These are phyloP conservation scores for Chirona hameri DNA, from an alignment of 2,888 invertebrate species.

Conservation along the genomic window DNA sequence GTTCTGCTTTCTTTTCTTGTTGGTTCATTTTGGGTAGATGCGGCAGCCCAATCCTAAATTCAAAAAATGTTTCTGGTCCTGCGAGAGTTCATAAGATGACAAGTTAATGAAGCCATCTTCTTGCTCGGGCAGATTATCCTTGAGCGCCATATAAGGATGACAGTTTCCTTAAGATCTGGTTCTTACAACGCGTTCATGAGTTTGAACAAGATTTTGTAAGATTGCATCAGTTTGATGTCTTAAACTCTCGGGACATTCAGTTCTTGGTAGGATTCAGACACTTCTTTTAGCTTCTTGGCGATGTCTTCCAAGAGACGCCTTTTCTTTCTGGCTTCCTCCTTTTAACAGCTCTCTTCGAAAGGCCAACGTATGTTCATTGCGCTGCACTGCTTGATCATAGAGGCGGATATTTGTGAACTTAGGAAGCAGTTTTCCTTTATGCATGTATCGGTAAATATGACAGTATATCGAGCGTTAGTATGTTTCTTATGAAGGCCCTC, in stretches of 20 bases:
- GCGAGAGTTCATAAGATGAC: not conserved
- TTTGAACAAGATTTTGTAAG: not conserved
- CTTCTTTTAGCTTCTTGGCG: not conserved
- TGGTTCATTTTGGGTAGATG: not conserved
- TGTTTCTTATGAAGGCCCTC: no score
- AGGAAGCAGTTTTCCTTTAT: no score
- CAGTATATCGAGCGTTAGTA: no score
- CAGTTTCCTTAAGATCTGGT: not conserved
- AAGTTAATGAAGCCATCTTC: not conserved
- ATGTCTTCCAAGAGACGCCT: not conserved
- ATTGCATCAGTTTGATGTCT: not conserved
- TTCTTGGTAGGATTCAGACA: not conserved
- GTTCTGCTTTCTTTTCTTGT: not conserved
- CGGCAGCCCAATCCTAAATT: not conserved
- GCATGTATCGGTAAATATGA: no score
- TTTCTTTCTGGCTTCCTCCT: not conserved
- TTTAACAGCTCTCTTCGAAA: not conserved
- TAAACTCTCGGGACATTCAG: not conserved
- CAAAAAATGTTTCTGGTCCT: not conserved
- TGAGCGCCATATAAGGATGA: not conserved
- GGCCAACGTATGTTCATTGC: no score
- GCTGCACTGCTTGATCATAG: no score
- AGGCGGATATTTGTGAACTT: no score
- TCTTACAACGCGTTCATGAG: not conserved
- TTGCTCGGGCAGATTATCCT: not conserved